Percentiles rank a stretch among this genome's conserved stretches.
Conservation (phyloP, 2,888 invertebrate genomes). For the Drosophila kokeensis region DNA sequence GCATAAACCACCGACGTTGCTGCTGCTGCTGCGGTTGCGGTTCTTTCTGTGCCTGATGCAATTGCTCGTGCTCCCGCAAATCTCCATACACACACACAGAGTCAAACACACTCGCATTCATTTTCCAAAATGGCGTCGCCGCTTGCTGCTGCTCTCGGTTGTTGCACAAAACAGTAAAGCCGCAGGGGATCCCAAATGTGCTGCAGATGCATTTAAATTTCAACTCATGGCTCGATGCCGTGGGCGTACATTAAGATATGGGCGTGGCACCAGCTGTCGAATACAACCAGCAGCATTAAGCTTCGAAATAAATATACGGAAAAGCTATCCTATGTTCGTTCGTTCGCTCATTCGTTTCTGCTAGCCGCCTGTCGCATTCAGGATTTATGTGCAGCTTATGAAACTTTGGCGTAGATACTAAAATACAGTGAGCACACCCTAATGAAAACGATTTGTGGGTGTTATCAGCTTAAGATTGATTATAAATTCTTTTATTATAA, state of each 20-base stretch:
- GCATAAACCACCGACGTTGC: conserved; percentile 63
- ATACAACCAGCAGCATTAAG: conserved; percentile 43
- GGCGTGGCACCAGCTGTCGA: conserved; percentile 48
- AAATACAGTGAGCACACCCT: conserved; percentile 10
- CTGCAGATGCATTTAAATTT: conserved; percentile 57
- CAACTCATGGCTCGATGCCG: conserved; percentile 37
- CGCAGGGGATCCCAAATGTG: conserved; percentile 65
- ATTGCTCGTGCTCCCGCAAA: conserved; percentile 64
- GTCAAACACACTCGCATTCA: conserved; percentile 30
- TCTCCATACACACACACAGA: conserved; percentile 16
- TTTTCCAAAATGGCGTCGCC: conserved; percentile 75
- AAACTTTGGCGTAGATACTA: conserved; percentile 57
- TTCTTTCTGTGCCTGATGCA: conserved; percentile 75
- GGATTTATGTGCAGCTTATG: conserved; percentile 58
- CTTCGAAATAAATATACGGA: conserved; percentile 41
- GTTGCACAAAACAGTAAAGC: conserved; percentile 63
- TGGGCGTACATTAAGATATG: conserved; percentile 32
- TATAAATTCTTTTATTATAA: neutral
- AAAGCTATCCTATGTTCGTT: neutral
- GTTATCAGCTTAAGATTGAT: neutral
- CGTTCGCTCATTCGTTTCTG: conserved; percentile 5
- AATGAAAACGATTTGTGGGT: neutral
- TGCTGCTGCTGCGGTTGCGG: conserved; percentile 68
- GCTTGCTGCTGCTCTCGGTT: conserved; percentile 15
- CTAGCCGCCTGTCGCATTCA: conserved; percentile 37